These are phyloP conservation scores for Rhinolophus sinicus DNA, from an alignment of 2,113 vertebrate species.

Conservation along the genomic window DNA sequence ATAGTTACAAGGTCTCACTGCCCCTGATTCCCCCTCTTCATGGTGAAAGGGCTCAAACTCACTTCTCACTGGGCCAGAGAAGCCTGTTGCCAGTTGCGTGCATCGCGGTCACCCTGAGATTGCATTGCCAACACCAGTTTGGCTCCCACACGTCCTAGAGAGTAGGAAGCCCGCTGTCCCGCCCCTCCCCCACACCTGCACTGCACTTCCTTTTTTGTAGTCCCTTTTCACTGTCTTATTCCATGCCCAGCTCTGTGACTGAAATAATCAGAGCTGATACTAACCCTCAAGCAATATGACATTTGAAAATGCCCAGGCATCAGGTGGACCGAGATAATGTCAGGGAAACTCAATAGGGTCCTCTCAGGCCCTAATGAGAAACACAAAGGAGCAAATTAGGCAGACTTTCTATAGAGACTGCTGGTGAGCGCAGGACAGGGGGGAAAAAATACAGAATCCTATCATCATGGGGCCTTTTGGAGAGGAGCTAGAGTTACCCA, in stretches of 20 bases:
- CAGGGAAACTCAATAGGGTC: slow-evolving; percentile 77
- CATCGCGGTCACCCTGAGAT: neutral
- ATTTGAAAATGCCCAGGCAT: slow-evolving; percentile 76
- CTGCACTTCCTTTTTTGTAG: slow-evolving; percentile 57
- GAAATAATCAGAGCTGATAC: slow-evolving; percentile 78
- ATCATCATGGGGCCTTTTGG: slow-evolving; percentile 35
- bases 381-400: slow-evolving; percentile 71
- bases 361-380: slow-evolving; percentile 81
- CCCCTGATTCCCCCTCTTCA: neutral
- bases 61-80: neutral
- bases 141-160: neutral
- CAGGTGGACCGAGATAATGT: slow-evolving; percentile 72
- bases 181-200: too few relatives aligned
- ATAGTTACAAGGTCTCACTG: neutral
- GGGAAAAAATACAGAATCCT: neutral
- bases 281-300: slow-evolving; percentile 68
- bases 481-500: slow-evolving; percentile 17
- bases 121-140: neutral
- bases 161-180: neutral
- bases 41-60: neutral
- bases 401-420: slow-evolving; percentile 64
- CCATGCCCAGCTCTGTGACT: slow-evolving; percentile 56
- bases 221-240: slow-evolving; percentile 3
- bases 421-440: neutral
- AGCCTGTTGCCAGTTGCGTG: neutral